A percentile compares a stretch with the other conserved stretches of the same genome.
phyloP scores from a whole-genome alignment of 2,797 vertebrate genomes.

The Ceryle rudis region DNA sequence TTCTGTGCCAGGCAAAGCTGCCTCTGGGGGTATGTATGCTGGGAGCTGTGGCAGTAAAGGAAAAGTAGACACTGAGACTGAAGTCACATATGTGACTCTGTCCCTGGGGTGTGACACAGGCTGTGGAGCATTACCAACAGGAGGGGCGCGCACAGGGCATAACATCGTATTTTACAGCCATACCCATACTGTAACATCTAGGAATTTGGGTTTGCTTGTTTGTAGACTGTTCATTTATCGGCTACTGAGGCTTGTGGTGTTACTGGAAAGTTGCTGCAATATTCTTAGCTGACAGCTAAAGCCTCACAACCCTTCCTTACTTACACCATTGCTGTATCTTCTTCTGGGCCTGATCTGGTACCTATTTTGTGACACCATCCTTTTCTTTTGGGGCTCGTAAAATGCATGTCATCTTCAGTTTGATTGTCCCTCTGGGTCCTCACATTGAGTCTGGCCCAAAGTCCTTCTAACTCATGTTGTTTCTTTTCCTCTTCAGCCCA shows the following conservation, averaged over 20 bases:
- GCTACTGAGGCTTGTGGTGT: background rate
- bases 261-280: background rate
- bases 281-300: background rate
- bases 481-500: background rate
- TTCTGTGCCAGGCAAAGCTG: slow-evolving; percentile 7
- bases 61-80: background rate
- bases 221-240: background rate
- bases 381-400: background rate
- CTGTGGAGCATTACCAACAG: background rate
- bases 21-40: background rate
- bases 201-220: background rate
- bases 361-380: background rate
- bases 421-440: background rate
- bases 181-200: background rate
- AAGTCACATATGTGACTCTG: accelerated
- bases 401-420: background rate
- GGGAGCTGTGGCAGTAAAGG: background rate
- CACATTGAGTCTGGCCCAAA: background rate
- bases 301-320: background rate
- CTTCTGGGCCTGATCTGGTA: background rate
- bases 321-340: background rate
- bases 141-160: background rate
- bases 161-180: background rate
- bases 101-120: background rate
- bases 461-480: background rate